Percentiles rank a stretch among this genome's conserved stretches.
These are phyloP conservation scores for Patella ulyssiponensis DNA, from an alignment of 2,888 invertebrate species.

Conservation along the genomic window DNA sequence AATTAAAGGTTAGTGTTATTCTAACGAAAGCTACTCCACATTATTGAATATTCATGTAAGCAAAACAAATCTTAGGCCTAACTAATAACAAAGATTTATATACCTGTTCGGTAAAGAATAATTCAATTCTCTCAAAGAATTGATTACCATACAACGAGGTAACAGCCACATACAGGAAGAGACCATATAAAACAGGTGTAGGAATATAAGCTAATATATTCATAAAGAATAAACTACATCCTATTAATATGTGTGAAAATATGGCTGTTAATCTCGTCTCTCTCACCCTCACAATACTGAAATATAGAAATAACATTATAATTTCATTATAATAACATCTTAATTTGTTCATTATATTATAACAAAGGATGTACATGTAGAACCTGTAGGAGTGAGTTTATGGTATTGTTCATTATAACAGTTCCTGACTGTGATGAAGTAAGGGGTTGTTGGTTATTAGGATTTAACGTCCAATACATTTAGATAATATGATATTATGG, in stretches of 20 bases:
- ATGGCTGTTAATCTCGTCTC: slow-evolving; percentile 76
- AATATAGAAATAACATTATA: slow-evolving; percentile 32
- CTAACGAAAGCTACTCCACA: too few relatives aligned
- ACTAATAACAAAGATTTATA: background rate
- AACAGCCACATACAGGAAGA: slow-evolving; percentile 77
- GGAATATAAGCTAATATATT: slow-evolving; percentile 75
- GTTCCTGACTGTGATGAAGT: too few relatives aligned
- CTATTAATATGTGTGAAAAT: slow-evolving; percentile 76
- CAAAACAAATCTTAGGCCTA: too few relatives aligned
- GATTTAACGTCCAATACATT: too few relatives aligned
- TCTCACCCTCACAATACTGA: slow-evolving; percentile 74
- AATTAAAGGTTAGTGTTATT: background rate
- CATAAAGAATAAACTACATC: slow-evolving; percentile 75
- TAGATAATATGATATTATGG: too few relatives aligned
- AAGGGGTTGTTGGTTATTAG: too few relatives aligned
- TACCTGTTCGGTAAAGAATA: slow-evolving; percentile 77
- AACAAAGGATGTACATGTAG: too few relatives aligned
- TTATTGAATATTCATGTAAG: too few relatives aligned
- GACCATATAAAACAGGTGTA: slow-evolving; percentile 76
- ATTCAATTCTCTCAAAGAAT: slow-evolving; percentile 76
- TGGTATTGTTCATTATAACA: background rate
- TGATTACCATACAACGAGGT: slow-evolving; percentile 76
- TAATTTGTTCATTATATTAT: background rate
- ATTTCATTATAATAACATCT: background rate
- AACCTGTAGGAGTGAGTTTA: background rate